Evolutionary conservation across 2,888 invertebrate genomes (phyloP).

Genomic region (Eupithecia pulchellata): DNA sequence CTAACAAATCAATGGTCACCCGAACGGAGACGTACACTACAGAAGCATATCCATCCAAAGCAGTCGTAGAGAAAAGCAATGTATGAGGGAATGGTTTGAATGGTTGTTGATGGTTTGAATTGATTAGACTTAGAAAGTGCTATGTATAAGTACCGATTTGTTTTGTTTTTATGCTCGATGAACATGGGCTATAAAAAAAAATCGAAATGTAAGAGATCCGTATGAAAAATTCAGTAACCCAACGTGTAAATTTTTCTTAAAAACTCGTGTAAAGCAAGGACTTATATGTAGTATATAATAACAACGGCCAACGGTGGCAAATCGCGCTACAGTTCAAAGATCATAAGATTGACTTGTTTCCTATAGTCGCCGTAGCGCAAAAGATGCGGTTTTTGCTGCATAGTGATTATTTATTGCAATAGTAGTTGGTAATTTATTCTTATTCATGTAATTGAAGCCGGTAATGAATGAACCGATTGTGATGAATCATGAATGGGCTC

Average conservation of each 20-base stretch:
- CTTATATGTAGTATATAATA: no score
- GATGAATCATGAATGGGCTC: conserved; percentile 41
- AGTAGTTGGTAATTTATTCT: conserved; percentile 20
- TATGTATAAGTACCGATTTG: no score
- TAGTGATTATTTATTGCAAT: conserved; percentile 1
- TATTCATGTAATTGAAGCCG: conserved; percentile 40
- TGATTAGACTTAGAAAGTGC: no score
- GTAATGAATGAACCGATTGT: conserved; percentile 61
- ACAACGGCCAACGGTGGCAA: neutral
- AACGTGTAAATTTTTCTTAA: no score
- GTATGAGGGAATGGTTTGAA: no score
- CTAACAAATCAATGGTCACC: conserved; percentile 1
- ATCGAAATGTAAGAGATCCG: no score
- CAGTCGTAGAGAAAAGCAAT: neutral
- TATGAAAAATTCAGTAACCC: no score
- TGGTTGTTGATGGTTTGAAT: no score
- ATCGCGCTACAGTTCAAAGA: conserved; percentile 33
- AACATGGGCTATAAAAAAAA: no score
- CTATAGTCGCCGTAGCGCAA: neutral
- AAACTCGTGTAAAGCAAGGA: no score
- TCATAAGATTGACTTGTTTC: conserved; percentile 14
- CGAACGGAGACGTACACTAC: neutral
- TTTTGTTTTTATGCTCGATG: no score
- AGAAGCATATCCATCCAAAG: neutral
- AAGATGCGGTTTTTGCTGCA: conserved; percentile 18